A percentile compares a stretch with the other conserved stretches of the same genome.
Evolutionary conservation across 1,140 invertebrate species (phyloP).

Genomic region (Holcopasites calliopsidis): DNA sequence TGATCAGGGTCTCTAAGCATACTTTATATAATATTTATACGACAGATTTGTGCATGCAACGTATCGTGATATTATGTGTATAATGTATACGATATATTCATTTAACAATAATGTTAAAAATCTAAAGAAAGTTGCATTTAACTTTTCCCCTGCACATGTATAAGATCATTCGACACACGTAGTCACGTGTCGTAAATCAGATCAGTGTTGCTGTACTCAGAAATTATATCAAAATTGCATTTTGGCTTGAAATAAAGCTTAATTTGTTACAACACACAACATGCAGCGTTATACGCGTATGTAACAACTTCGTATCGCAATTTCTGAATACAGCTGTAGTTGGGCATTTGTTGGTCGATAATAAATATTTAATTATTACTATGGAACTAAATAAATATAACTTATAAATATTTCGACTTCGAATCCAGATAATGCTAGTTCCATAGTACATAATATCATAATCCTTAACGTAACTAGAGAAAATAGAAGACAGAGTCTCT

Average conservation of each 20-base stretch:
- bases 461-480: conserved; percentile 55
- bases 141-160: background rate
- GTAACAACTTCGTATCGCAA: no score
- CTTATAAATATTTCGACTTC: background rate
- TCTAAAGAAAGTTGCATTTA: no score
- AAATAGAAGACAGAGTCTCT: conserved; percentile 70
- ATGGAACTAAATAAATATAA: conserved; percentile 65
- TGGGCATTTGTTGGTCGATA: conserved; percentile 78
- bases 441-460: conserved; percentile 53
- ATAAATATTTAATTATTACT: conserved; percentile 51
- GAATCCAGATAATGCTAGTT: conserved; percentile 34
- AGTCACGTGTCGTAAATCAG: background rate
- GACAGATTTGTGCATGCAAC: conserved; percentile 10
- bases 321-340: conserved; percentile 50
- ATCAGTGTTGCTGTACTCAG: conserved; percentile 15
- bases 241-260: background rate
- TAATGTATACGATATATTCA: conserved; percentile 15
- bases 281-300: no score
- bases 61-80: background rate
- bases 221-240: background rate
- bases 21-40: conserved; percentile 38
- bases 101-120: background rate
- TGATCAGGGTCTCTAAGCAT: conserved; percentile 74
- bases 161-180: no score
- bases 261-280: no score